Evolutionary conservation across 2,888 invertebrate species (phyloP).

Genomic region (Microdon myrmicae): DNA sequence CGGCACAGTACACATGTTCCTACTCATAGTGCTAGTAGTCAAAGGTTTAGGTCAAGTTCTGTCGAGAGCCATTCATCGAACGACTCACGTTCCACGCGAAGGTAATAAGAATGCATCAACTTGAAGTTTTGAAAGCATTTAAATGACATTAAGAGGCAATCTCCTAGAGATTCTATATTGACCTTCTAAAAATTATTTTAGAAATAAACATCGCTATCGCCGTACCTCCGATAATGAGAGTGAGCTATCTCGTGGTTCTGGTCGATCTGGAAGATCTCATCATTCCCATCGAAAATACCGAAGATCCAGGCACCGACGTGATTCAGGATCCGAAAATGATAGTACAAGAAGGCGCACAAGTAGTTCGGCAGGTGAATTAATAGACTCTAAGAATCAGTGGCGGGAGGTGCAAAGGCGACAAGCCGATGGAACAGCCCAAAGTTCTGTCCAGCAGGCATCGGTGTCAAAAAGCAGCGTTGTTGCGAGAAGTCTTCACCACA

Average conservation of each 20-base stretch:
- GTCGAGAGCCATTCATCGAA: constrained; percentile 91
- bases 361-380: constrained; percentile 72
- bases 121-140: no score
- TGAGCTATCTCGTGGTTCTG: constrained; percentile 86
- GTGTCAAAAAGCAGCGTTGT: constrained; percentile 73
- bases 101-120: no score
- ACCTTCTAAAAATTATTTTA: no score
- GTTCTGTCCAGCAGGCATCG: constrained; percentile 76
- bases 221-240: constrained; percentile 90
- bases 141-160: no score
- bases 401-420: constrained; percentile 84
- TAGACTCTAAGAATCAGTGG: constrained; percentile 91
- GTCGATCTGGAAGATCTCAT: constrained; percentile 80
- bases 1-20: constrained; percentile 56
- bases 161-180: no score
- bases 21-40: constrained; percentile 60
- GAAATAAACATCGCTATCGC: constrained; percentile 83
- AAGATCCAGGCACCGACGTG: constrained; percentile 78
- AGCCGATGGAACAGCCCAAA: constrained; percentile 70
- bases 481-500: constrained; percentile 65
- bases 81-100: constrained; percentile 81
- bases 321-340: constrained; percentile 79
- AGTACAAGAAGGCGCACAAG: constrained; percentile 69
- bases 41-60: constrained; percentile 78
- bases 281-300: constrained; percentile 79